Evolutionary conservation across 2,888 invertebrate genomes (phyloP).

Genomic region (Erebia palarica): DNA sequence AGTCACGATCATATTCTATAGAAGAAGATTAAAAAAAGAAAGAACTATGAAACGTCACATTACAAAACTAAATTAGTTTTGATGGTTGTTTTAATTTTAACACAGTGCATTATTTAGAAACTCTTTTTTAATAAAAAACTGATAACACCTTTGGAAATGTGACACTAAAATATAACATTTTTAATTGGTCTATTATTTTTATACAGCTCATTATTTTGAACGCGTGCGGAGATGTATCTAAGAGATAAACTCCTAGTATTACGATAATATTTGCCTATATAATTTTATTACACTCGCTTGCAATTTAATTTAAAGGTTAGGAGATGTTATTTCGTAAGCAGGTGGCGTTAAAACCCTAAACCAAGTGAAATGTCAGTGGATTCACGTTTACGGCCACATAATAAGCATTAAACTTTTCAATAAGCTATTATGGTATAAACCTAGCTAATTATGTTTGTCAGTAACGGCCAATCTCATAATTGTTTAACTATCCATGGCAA

Average conservation of each 20-base stretch:
- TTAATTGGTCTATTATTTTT: no score
- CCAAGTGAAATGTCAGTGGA: constrained; percentile 19
- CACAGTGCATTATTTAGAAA: no score
- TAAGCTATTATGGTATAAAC: not conserved
- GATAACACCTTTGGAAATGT: not conserved
- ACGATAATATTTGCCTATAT: constrained; percentile 19
- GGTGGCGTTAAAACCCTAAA: constrained; percentile 12
- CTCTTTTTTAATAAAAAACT: not conserved
- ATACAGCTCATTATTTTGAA: constrained; percentile 9
- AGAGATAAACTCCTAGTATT: constrained; percentile 4
- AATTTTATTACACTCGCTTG: constrained; percentile 21
- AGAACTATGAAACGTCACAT: no score
- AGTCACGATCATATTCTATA: no score
- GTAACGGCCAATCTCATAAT: no score
- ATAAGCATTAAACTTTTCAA: not conserved
- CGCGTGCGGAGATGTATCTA: not conserved
- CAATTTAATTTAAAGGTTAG: constrained; percentile 19
- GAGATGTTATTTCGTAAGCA: constrained; percentile 14
- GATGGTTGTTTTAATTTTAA: no score
- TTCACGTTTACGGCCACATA: not conserved
- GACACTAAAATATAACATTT: no score
- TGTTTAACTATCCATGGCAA: no score
- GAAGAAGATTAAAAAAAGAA: no score
- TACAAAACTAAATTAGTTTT: no score
- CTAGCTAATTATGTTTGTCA: no score